Conservation (phyloP, 1,140 invertebrate species). For the Cydia splendana region DNA sequence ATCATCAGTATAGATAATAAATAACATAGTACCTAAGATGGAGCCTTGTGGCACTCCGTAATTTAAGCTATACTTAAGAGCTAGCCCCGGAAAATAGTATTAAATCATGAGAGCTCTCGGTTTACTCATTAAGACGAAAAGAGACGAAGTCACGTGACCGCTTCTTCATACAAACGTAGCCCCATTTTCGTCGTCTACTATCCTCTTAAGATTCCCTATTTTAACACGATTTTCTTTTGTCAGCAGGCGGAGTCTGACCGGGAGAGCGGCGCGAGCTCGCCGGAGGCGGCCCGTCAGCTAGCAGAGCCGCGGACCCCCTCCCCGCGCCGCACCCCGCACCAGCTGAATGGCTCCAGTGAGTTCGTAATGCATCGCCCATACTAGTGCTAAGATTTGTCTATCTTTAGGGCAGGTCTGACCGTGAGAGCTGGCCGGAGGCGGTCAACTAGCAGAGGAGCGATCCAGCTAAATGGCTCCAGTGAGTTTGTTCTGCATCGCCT, state of each 20-base stretch:
- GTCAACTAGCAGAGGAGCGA: constrained; percentile 73
- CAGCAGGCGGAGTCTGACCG: constrained; percentile 85
- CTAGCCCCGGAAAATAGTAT: too few relatives aligned
- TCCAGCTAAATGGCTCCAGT: constrained; percentile 83
- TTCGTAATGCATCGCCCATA: constrained; percentile 72
- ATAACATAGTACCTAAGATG: too few relatives aligned
- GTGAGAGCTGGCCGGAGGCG: constrained; percentile 54
- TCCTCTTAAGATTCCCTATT: too few relatives aligned
- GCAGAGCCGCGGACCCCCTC: constrained; percentile 73
- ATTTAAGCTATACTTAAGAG: too few relatives aligned
- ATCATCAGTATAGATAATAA: too few relatives aligned
- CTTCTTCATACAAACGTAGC: too few relatives aligned
- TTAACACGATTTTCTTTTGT: constrained; percentile 38
- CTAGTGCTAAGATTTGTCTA: neutral
- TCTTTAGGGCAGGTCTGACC: constrained; percentile 42
- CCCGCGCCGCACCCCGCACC: constrained; percentile 71
- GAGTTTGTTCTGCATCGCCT: constrained; percentile 21
- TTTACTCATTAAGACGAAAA: too few relatives aligned
- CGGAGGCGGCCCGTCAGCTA: constrained; percentile 80
- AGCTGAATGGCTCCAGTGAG: constrained; percentile 87
- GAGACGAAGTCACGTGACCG: too few relatives aligned
- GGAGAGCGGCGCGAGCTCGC: constrained; percentile 84
- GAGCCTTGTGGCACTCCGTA: too few relatives aligned
- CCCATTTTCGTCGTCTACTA: too few relatives aligned
- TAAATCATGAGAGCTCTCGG: too few relatives aligned